Evolutionary conservation across 2,113 vertebrate genomes (phyloP).

Genomic region (Uropsilus gracilis): DNA sequence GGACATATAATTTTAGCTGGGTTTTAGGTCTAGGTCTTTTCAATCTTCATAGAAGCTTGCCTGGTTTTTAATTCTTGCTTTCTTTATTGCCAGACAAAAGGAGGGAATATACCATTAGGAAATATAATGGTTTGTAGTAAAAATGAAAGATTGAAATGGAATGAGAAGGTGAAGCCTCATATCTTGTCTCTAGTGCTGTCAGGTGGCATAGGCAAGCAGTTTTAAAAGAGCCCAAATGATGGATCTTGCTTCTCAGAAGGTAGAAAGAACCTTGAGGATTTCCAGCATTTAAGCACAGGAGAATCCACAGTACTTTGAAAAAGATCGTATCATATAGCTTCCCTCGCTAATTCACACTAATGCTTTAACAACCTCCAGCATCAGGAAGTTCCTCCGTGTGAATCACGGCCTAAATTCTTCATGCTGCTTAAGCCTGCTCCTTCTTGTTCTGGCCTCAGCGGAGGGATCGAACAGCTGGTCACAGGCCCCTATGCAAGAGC

Average conservation of each 20-base stretch:
- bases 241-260: slow-evolving; percentile 18
- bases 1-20: not conserved
- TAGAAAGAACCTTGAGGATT: slow-evolving; percentile 60
- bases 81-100: slow-evolving; percentile 47
- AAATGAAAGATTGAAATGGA: slow-evolving; percentile 55
- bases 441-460: slow-evolving; percentile 68
- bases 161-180: not conserved
- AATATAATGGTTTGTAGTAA: slow-evolving; percentile 47
- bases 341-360: slow-evolving; percentile 72
- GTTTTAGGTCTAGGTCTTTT: slow-evolving; percentile 25
- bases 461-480: slow-evolving; percentile 71
- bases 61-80: slow-evolving; percentile 49
- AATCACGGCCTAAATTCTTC: slow-evolving; percentile 71
- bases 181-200: slow-evolving; percentile 40
- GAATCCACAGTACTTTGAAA: slow-evolving; percentile 62
- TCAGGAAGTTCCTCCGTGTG: slow-evolving; percentile 58
- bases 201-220: not conserved
- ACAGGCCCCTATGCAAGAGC: slow-evolving; percentile 49
- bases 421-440: slow-evolving; percentile 71
- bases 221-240: slow-evolving; percentile 61
- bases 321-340: slow-evolving; percentile 38
- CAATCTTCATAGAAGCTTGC: slow-evolving; percentile 11
- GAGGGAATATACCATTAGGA: slow-evolving; percentile 32
- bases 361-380: slow-evolving; percentile 66
- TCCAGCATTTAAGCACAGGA: slow-evolving; percentile 51